Evolutionary conservation across 1,140 invertebrate species (phyloP).

Genomic region (Thalassaphorura encarpata): DNA sequence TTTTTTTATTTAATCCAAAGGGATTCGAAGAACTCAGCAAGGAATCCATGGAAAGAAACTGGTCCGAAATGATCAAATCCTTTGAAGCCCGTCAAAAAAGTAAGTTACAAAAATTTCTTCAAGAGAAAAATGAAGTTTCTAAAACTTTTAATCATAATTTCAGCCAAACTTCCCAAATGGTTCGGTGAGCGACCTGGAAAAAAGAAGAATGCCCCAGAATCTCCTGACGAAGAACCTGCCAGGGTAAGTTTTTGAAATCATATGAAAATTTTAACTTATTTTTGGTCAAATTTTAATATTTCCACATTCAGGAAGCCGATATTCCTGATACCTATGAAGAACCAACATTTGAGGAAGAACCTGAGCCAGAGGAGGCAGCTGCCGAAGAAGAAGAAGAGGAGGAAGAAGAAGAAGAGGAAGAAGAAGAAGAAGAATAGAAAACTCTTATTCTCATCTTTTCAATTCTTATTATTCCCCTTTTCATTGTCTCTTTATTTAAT

Average conservation of each 20-base stretch:
- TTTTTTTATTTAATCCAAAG: slow-evolving; percentile 39
- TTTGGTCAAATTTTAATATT: background rate
- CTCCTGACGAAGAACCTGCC: slow-evolving; percentile 67
- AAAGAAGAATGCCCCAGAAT: slow-evolving; percentile 73
- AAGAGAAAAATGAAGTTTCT: background rate
- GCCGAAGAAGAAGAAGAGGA: slow-evolving; percentile 59
- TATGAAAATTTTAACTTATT: background rate
- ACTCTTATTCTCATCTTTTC: background rate
- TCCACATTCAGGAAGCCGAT: background rate
- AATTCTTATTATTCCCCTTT: background rate
- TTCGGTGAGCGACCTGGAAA: slow-evolving; percentile 87
- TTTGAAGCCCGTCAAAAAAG: slow-evolving; percentile 78
- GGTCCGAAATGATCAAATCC: slow-evolving; percentile 72
- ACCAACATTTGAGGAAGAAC: slow-evolving; percentile 52
- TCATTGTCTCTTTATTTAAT: background rate
- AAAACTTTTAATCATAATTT: background rate
- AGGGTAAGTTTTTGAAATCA: slow-evolving; percentile 43
- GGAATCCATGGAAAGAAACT: slow-evolving; percentile 70
- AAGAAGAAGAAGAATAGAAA: slow-evolving; percentile 46
- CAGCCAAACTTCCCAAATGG: slow-evolving; percentile 85
- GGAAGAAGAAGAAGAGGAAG: slow-evolving; percentile 60
- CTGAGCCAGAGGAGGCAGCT: slow-evolving; percentile 60
- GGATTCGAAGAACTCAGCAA: slow-evolving; percentile 71
- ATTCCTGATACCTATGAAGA: slow-evolving; percentile 35
- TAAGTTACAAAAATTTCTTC: slow-evolving; percentile 40